Base-by-base conservation (phyloP, 2,797 vertebrate genomes). In the Craterocephalus amniculus region DNA sequence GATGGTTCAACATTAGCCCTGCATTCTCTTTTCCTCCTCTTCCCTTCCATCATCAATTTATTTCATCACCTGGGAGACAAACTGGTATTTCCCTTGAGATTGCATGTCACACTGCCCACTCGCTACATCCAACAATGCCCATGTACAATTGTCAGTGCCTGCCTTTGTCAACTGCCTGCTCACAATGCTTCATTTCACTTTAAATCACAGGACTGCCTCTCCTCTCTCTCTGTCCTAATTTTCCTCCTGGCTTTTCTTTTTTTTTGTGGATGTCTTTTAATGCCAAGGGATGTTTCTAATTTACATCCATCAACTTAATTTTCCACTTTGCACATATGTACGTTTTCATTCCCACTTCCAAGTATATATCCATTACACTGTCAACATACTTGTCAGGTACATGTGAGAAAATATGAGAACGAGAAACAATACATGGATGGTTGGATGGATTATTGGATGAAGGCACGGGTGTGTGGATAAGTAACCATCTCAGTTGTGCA, bases 71-170 rank as follows among this genome's bases (percentile, higher is more conserved):
- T 85, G 80, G 82, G 63, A 82, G 76, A 66, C 81, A 68, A 84
- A 78, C 63, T 32, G 66, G 87, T 85, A 87, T 86, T 89, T 87
- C 85, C 86, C 76, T 52, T 38, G 88, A 87, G 85, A 89, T 65
- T 36, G 75, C 76, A 73, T 87, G 86, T 89, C 87, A 84, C 22
- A 16, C 81, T 88, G 83, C 88, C 87, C 90, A 91, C 88, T 88
- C 89, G 78, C 75, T 77, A 83, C 83, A 91, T 91, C 87, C 88
- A 83, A 89, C 84, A 76, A 74, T 80, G 60, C 69, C 81, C 71
- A 56, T 80, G 74, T 74, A 71, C 74, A 55, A 31, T 72, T 74
- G 72, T 79, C 79, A 72, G 66, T 80, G 73, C 64, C 78, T 10
- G 62, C 69, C 81, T 78, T 82, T 83, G 79, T 80, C 83, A 79